Percentiles rank a stretch among this genome's conserved stretches.
Evolutionary conservation across 2,797 vertebrate species (phyloP).

Genomic region (Myotis myotis): DNA sequence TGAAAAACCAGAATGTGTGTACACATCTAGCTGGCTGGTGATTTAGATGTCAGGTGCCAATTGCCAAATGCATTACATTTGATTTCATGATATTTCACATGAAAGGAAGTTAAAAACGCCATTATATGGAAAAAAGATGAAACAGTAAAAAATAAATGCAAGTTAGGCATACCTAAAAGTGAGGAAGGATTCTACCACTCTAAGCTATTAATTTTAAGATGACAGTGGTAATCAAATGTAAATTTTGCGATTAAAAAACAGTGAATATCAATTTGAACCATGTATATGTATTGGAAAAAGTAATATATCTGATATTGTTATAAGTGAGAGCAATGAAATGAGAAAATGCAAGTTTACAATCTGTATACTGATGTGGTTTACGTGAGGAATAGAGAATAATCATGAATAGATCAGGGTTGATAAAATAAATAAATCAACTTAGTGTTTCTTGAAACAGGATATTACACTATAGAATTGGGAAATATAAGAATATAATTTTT

Average conservation of each 20-base stretch:
- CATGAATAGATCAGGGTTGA: constrained; percentile 13
- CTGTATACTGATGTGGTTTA: constrained; percentile 23
- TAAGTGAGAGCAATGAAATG: neutral
- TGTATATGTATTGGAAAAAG: neutral
- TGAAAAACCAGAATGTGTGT: neutral
- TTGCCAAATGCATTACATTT: neutral
- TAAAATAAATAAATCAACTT: constrained; percentile 62
- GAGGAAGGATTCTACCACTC: neutral
- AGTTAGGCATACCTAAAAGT: neutral
- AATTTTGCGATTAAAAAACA: neutral
- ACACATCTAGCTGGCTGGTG: neutral
- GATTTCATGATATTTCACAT: neutral
- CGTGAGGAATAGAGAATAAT: constrained; percentile 59
- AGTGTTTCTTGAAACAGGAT: constrained; percentile 45
- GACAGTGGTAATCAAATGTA: neutral
- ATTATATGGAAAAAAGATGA: too few relatives aligned
- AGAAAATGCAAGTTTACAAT: neutral
- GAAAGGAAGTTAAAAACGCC: neutral
- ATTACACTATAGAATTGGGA: constrained; percentile 45
- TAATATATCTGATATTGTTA: neutral
- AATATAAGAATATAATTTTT: constrained; percentile 68
- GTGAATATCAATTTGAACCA: neutral
- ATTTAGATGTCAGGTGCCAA: neutral
- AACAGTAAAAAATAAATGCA: neutral
- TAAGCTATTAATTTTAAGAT: constrained; percentile 2